Evolutionary conservation across 2,113 vertebrate genomes (phyloP), one percentile per base, ranked within the genome.

Genomic region (Dromas ardeola): DNA sequence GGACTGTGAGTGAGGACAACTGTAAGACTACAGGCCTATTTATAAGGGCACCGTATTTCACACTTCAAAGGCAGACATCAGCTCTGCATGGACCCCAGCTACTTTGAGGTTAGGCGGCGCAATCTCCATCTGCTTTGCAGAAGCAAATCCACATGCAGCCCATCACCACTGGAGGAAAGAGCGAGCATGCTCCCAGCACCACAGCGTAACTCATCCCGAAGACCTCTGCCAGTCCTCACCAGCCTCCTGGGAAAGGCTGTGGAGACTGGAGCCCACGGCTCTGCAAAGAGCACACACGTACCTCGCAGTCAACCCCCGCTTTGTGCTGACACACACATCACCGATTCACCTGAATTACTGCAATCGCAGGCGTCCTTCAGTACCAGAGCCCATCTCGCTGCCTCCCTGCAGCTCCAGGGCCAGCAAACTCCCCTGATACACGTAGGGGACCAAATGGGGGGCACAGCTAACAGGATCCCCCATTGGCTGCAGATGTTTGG

Each of bases 391-490:
- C 72, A 69, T 38, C 29, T n/a, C 49, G 23, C 13, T 29, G 49
- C 15, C 15, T 56, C 63, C 59, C 15, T 6, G 3, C 4, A 43
- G 49, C 38, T 49, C 34, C 6, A 7, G 71, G 13, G 40, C 17
- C 58, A 80, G 26, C 7, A 62, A 42, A 32, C 2, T 8, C 9
- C 27, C 29, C 27, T 4, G 10, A 11, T 17, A 34, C 17, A 22
- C 0, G 2, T 1, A 1, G 15, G 69, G 10, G 15, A 76, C 42
- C 6, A 38, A 7, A 1, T 2, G 26, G 40, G 66, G n/a, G 56
- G 12, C 15, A 14, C 13, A 32, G 45, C 18, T 47, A 83, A 55
- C 23, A 36, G 69, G 19, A 81, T 15, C 40, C 45, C 13, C 25
- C 3, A 1, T 5, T 2, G 12, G 26, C 62, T 63, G 12, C 49